These are phyloP conservation scores for Protaetia brevitarsis DNA, from an alignment of 1,140 invertebrate genomes.

Conservation along the genomic window DNA sequence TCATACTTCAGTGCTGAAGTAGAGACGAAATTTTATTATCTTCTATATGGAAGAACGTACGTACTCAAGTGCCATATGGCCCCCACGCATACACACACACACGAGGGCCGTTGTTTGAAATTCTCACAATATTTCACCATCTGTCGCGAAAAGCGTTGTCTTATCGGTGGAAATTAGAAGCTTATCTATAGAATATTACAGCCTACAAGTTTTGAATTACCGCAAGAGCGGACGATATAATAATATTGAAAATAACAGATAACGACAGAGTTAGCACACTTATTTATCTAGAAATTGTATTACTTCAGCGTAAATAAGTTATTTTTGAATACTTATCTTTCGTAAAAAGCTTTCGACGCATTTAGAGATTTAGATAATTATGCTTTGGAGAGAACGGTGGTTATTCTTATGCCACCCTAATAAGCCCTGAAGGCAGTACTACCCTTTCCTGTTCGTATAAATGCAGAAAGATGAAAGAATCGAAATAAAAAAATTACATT, in stretches of 20 bases:
- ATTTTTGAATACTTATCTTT: constrained; percentile 2
- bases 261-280: background rate
- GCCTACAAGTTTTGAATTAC: constrained; percentile 26
- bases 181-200: constrained; percentile 22
- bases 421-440: too few relatives aligned
- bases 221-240: background rate
- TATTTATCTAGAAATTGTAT: constrained; percentile 14
- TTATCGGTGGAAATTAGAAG: constrained; percentile 23
- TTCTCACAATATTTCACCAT: constrained; percentile 35
- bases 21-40: constrained; percentile 1
- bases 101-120: constrained; percentile 14
- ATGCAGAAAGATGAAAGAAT: too few relatives aligned
- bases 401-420: too few relatives aligned
- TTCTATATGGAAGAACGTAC: constrained; percentile 9
- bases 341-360: background rate
- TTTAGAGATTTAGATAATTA: background rate
- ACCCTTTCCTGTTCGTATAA: too few relatives aligned
- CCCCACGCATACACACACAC: constrained; percentile 21
- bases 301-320: constrained; percentile 1
- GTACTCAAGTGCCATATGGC: constrained; percentile 32
- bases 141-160: constrained; percentile 30
- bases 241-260: constrained; percentile 14
- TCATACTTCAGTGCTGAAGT: background rate
- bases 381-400: too few relatives aligned
- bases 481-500: too few relatives aligned